Evolutionary conservation across 2,113 vertebrate genomes (phyloP), one percentile per base, ranked within the genome.

Genomic region (Phrynosoma platyrhinos): DNA sequence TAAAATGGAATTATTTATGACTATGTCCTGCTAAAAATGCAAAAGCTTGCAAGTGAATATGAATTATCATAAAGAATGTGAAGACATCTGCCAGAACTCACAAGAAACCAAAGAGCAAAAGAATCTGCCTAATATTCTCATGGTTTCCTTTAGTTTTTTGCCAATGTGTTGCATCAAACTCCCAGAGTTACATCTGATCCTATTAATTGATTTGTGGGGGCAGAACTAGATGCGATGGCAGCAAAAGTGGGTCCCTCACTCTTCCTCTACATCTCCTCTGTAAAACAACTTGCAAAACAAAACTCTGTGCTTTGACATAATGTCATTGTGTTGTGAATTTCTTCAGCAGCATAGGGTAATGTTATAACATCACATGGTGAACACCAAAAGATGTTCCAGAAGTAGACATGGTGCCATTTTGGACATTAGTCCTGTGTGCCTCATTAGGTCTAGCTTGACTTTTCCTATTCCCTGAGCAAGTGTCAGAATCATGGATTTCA

Each of bases 21-120:
- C 0, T 77, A 69, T 75, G 14, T 86, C 62, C 79, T 90, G 30
- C 32, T 74, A 83, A 91, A 76, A 30, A 91, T 32, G n/a, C 30
- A 47, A 77, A 91, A 79, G 79, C 86, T 92, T 91, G 75, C 74
- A 91, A 87, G 58, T 80, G 86, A 89, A 47, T 87, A 47, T 40
- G 77, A 92, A 91, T 85, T 93, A 88, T 84, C 83, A 77, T 36
- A 83, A 18, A 88, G 87, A 89, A 92, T 0, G 0, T 36, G 77
- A 79, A 88, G 66, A 12, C 13, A 87, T 87, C 88, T 0, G 0
- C 85, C 88, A 84, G 79, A 32, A 79, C 9, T 91, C 87, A 47
- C 47, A 86, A 9, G 55, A 92, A 93, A 88, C 10, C 25, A 90
- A 89, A 87, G 5, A 13, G 81, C 79, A 20, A 86, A 86, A 77